Percentiles rank a stretch among this genome's conserved stretches.
These are phyloP conservation scores for Tholera decimalis DNA, from an alignment of 2,888 invertebrate species.

Conservation along the genomic window DNA sequence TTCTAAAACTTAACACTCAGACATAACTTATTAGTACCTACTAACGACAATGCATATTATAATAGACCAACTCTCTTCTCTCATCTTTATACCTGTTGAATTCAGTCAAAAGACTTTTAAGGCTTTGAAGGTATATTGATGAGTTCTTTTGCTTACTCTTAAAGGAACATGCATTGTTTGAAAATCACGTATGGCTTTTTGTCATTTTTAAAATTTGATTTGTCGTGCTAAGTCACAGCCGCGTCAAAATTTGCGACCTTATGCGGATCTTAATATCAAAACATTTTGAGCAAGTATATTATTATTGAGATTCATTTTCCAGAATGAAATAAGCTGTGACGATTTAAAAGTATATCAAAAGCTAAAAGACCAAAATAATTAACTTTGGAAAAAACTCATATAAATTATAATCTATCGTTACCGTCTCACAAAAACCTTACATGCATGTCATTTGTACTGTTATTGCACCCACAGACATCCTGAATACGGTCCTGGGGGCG, in stretches of 20 bases:
- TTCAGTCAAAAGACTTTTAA: constrained; percentile 35
- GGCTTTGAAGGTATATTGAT: background rate
- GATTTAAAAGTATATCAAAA: background rate
- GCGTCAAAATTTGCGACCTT: constrained; percentile 6
- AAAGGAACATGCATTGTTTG: constrained; percentile 56
- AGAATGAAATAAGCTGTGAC: background rate
- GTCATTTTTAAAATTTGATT: constrained; percentile 11
- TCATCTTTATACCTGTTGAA: constrained; percentile 5
- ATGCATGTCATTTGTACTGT: constrained; percentile 48
- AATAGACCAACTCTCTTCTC: constrained; percentile 1
- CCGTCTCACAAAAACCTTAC: constrained; percentile 28
- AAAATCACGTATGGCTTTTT: constrained; percentile 23
- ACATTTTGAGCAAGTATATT: background rate
- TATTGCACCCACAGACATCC: constrained; percentile 47
- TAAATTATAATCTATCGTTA: constrained; percentile 12
- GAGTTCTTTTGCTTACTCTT: constrained; percentile 39
- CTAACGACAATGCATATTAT: constrained; percentile 50
- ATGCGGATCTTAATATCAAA: constrained; percentile 34
- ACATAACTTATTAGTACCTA: constrained; percentile 63
- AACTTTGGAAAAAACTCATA: constrained; percentile 46
- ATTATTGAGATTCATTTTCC: background rate
- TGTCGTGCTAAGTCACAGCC: constrained; percentile 19
- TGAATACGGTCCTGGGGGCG: constrained; percentile 32
- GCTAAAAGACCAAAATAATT: constrained; percentile 3
- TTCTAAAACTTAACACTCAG: constrained; percentile 58